A percentile compares a stretch with the other conserved stretches of the same genome.
Evolutionary conservation across 2,797 vertebrate genomes (phyloP).

Genomic region (Sebastes minor): DNA sequence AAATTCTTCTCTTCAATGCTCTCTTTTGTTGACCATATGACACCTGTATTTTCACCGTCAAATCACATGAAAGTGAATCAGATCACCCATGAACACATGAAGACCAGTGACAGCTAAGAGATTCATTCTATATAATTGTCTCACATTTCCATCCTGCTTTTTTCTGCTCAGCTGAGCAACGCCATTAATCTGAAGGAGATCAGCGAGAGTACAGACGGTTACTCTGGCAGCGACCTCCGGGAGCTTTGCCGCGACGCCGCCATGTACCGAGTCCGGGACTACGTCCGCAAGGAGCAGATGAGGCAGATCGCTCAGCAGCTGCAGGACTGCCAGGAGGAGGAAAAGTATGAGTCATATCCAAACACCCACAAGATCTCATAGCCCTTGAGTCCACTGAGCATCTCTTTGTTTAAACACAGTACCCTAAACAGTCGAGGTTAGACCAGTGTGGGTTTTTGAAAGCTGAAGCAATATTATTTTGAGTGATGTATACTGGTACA

Average conservation of each 20-base stretch:
- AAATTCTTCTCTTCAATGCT: not conserved
- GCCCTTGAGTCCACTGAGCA: not conserved
- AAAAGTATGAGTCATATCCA: constrained; percentile 70
- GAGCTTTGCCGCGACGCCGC: constrained; percentile 86
- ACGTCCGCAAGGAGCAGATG: constrained; percentile 86
- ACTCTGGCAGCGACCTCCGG: constrained; percentile 84
- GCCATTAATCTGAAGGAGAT: constrained; percentile 84
- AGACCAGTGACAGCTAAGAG: not conserved
- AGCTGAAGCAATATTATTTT: not conserved
- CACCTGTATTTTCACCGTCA: constrained; percentile 20
- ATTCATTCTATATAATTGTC: not conserved
- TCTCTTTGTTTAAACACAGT: constrained; percentile 4
- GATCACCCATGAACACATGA: not conserved
- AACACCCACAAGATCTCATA: constrained; percentile 33
- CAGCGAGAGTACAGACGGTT: constrained; percentile 79
- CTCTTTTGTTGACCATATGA: constrained; percentile 2
- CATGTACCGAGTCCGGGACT: constrained; percentile 85
- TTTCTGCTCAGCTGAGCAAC: constrained; percentile 78
- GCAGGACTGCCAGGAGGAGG: constrained; percentile 71
- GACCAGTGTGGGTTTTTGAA: not conserved
- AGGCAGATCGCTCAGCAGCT: constrained; percentile 82
- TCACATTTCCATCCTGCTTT: constrained; percentile 7
- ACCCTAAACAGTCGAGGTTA: not conserved
- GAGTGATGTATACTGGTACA: not conserved
- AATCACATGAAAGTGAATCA: not conserved